phyloP scores from a whole-genome alignment of 35 echinoderm and acorn worm species.

The Lytechinus pictus region DNA sequence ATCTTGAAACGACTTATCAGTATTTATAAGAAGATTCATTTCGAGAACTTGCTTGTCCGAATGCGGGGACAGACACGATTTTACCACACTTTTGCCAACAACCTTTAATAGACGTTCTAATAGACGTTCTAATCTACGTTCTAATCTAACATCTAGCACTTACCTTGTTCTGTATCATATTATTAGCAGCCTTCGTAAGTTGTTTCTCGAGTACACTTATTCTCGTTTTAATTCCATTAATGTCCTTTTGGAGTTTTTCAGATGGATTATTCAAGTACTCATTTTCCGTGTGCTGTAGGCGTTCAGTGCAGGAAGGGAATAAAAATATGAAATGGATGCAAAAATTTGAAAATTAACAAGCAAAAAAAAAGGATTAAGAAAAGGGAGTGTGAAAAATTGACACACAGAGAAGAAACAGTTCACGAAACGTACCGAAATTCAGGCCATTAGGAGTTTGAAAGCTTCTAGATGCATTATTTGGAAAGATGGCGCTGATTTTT shows the following conservation, averaged over 20 bases:
- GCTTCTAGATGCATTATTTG: background rate
- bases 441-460: background rate
- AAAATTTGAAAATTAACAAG: constrained; percentile 35
- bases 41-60: no score
- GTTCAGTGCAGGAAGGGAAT: background rate
- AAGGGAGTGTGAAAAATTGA: background rate
- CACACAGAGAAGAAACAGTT: background rate
- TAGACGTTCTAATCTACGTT: no score
- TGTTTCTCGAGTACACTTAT: constrained; percentile 70
- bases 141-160: background rate
- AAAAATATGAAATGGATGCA: constrained; percentile 33
- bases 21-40: no score
- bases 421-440: background rate
- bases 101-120: background rate
- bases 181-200: constrained; percentile 49
- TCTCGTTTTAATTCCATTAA: constrained; percentile 66
- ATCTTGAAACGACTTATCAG: no score
- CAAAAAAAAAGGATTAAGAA: constrained; percentile 34
- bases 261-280: constrained; percentile 63
- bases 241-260: constrained; percentile 74
- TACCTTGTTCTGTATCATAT: constrained; percentile 43
- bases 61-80: no score
- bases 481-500: background rate
- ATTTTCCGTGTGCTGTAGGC: constrained; percentile 58
- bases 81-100: no score